Percentiles rank a stretch among this genome's conserved stretches.
These are phyloP conservation scores for Saturnia pavonia DNA, from an alignment of 2,888 invertebrate species.

Conservation along the genomic window DNA sequence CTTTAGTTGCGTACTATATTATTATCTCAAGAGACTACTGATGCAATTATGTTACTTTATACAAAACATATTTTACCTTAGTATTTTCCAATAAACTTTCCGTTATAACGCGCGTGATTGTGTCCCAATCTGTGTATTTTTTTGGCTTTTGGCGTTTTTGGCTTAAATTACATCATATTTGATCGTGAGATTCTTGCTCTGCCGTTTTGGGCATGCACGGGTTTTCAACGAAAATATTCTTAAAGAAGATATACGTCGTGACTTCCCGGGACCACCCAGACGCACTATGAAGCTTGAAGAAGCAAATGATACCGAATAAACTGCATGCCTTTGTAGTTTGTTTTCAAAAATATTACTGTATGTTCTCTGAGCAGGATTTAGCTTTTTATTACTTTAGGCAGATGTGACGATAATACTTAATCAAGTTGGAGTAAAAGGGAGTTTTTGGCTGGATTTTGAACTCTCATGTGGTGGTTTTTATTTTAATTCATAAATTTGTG, in stretches of 20 bases:
- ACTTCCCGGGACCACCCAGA: too few relatives aligned
- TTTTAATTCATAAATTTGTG: too few relatives aligned
- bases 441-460: too few relatives aligned
- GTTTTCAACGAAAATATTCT: not conserved
- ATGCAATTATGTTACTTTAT: not conserved
- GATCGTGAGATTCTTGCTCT: not conserved
- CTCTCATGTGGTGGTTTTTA: too few relatives aligned
- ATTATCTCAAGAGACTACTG: not conserved
- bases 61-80: not conserved
- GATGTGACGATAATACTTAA: too few relatives aligned
- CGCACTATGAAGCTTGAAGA: too few relatives aligned
- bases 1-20: not conserved
- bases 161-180: not conserved
- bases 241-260: too few relatives aligned
- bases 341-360: not conserved
- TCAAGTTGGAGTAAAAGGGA: too few relatives aligned
- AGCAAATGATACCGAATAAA: not conserved
- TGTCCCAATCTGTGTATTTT: not conserved
- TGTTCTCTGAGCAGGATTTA: not conserved
- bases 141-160: not conserved
- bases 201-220: not conserved
- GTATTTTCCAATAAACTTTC: not conserved
- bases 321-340: not conserved
- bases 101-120: not conserved
- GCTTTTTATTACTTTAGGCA: too few relatives aligned